These are phyloP conservation scores for Cybosia mesomella DNA, from an alignment of 2,888 invertebrate species.

Conservation along the genomic window DNA sequence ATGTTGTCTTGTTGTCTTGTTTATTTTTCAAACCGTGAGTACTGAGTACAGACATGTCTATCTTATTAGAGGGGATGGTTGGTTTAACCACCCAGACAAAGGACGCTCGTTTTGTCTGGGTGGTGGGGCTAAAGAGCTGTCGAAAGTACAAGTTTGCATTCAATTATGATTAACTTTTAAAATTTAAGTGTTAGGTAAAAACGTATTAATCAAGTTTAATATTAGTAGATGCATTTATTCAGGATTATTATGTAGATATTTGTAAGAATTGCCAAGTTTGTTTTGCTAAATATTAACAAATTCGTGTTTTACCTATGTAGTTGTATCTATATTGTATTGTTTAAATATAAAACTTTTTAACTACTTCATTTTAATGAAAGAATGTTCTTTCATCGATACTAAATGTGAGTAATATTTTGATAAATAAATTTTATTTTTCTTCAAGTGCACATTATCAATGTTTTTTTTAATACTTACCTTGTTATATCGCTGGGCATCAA, in stretches of 20 bases:
- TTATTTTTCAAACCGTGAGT: no score
- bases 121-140: no score
- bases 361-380: not conserved
- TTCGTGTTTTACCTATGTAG: not conserved
- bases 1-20: no score
- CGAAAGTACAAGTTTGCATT: not conserved
- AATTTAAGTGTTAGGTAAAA: not conserved
- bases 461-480: not conserved
- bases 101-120: no score
- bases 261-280: slow-evolving; percentile 1
- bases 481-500: not conserved
- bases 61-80: not conserved
- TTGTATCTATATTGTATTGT: not conserved
- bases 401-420: slow-evolving; percentile 3
- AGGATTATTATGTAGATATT: not conserved
- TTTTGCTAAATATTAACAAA: slow-evolving; percentile 1
- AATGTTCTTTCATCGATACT: not conserved
- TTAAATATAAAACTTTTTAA: not conserved
- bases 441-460: not conserved
- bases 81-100: not conserved
- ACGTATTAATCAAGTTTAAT: not conserved
- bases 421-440: not conserved
- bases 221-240: slow-evolving; percentile 11
- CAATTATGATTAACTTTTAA: not conserved
- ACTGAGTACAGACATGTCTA: no score